Percentiles rank a stretch among this genome's conserved stretches.
These are phyloP conservation scores for Brachionus rubens DNA, from an alignment of 1,140 invertebrate genomes.

Conservation along the genomic window DNA sequence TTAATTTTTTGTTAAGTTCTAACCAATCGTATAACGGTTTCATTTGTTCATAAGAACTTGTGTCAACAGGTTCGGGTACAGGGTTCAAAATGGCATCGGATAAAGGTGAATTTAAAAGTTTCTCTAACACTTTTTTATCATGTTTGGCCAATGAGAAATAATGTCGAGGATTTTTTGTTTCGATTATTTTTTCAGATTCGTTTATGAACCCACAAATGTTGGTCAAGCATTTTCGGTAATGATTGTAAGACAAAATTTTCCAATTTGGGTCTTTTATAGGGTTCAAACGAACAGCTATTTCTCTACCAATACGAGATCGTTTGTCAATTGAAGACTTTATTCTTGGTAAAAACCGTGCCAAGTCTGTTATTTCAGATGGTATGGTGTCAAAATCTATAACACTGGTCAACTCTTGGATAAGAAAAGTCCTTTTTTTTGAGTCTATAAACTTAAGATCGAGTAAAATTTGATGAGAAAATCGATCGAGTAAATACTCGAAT, in stretches of 20 bases:
- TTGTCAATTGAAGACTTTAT: slow-evolving; percentile 29
- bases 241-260: slow-evolving; percentile 33
- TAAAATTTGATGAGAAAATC: background rate
- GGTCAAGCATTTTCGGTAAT: slow-evolving; percentile 5
- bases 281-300: background rate
- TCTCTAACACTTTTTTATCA: background rate
- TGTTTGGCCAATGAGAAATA: background rate
- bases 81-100: slow-evolving; percentile 39
- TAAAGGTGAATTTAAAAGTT: background rate
- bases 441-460: slow-evolving; percentile 13
- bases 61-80: slow-evolving; percentile 30
- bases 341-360: slow-evolving; percentile 12
- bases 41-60: slow-evolving; percentile 10
- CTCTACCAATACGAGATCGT: background rate
- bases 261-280: background rate
- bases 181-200: background rate
- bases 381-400: background rate
- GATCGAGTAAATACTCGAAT: slow-evolving; percentile 1
- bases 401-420: background rate
- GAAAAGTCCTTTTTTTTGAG: background rate
- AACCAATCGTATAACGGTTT: slow-evolving; percentile 34
- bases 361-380: background rate
- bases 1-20: background rate
- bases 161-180: background rate
- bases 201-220: background rate